Conservation (phyloP, 2,113 vertebrate genomes). For the Pica pica region DNA sequence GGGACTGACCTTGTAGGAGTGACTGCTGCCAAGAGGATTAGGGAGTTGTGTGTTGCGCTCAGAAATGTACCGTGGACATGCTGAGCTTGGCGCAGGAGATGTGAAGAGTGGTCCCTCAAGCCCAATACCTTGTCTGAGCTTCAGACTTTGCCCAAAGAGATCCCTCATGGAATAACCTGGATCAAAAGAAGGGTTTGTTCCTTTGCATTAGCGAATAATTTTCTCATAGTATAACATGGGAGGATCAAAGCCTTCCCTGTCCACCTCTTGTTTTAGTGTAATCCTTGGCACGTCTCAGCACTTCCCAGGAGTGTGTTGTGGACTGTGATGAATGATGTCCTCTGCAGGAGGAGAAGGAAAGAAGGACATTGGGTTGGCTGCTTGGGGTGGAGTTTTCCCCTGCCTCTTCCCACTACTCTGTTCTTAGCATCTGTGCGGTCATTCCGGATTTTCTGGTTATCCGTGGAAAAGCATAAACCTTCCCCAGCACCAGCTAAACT, state of each 20-base stretch:
- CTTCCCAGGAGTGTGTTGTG: not conserved
- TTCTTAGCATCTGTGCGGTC: not conserved
- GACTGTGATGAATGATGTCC: not conserved
- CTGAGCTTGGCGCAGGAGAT: not conserved
- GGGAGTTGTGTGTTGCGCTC: not conserved
- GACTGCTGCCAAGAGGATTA: conserved; percentile 28
- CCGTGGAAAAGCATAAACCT: not conserved
- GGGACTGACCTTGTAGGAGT: not conserved
- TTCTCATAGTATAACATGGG: not conserved
- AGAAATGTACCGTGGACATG: not conserved
- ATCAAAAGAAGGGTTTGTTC: not conserved
- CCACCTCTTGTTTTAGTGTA: not conserved
- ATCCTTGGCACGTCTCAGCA: not conserved
- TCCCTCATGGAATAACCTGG: not conserved
- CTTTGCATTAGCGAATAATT: not conserved
- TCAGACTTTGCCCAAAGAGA: not conserved
- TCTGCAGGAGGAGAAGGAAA: not conserved
- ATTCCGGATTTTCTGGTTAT: not conserved
- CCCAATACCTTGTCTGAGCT: not conserved
- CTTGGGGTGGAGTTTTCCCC: not conserved
- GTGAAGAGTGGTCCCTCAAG: not conserved
- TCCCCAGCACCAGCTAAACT: not conserved
- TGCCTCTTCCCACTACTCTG: not conserved
- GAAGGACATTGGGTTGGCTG: not conserved
- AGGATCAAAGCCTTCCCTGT: not conserved